Percentiles rank a stretch among this genome's conserved stretches.
Conservation (phyloP, 2,888 invertebrate species). For the Melieria picta region DNA sequence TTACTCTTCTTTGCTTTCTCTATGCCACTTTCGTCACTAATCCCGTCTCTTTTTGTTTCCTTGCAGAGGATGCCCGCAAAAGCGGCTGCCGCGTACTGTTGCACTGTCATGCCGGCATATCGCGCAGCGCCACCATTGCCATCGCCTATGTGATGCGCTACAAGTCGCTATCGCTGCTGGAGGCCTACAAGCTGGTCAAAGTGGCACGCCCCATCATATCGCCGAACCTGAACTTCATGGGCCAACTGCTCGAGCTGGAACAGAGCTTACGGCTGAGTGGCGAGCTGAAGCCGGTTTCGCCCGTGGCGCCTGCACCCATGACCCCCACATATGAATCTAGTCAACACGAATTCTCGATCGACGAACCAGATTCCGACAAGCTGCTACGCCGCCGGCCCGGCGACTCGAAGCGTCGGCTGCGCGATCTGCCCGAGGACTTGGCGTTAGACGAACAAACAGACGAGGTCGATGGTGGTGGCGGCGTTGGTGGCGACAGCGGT, state of each 20-base stretch:
- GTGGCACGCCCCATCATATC: slow-evolving; percentile 88
- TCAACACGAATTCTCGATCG: slow-evolving; percentile 34
- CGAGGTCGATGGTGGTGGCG: slow-evolving; percentile 35
- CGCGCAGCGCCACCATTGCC: slow-evolving; percentile 92
- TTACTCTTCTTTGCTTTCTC: too few species aligned
- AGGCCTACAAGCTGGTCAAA: slow-evolving; percentile 89
- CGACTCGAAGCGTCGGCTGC: slow-evolving; percentile 34
- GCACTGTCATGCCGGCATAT: slow-evolving; percentile 96
- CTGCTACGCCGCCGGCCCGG: slow-evolving; percentile 3
- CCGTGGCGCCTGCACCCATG: slow-evolving; percentile 43
- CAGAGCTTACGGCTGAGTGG: slow-evolving; percentile 71
- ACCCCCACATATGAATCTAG: slow-evolving; percentile 35
- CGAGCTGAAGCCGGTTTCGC: slow-evolving; percentile 54
- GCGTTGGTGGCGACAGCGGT: slow-evolving; percentile 50
- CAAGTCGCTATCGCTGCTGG: slow-evolving; percentile 82
- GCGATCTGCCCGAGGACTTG: slow-evolving; percentile 48
- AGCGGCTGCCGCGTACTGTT: slow-evolving; percentile 75
- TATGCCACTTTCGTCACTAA: too few species aligned
- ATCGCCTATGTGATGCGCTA: slow-evolving; percentile 95
- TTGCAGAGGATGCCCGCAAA: slow-evolving; percentile 66
- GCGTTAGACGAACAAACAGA: not conserved
- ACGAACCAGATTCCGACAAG: slow-evolving; percentile 1
- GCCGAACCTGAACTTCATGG: slow-evolving; percentile 95
- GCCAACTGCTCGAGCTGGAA: slow-evolving; percentile 86
- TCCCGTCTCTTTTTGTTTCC: too few species aligned